Evolutionary conservation across 2,888 invertebrate species (phyloP), one percentile per base, ranked within the genome.

Genomic region (Electrophaes corylata): DNA sequence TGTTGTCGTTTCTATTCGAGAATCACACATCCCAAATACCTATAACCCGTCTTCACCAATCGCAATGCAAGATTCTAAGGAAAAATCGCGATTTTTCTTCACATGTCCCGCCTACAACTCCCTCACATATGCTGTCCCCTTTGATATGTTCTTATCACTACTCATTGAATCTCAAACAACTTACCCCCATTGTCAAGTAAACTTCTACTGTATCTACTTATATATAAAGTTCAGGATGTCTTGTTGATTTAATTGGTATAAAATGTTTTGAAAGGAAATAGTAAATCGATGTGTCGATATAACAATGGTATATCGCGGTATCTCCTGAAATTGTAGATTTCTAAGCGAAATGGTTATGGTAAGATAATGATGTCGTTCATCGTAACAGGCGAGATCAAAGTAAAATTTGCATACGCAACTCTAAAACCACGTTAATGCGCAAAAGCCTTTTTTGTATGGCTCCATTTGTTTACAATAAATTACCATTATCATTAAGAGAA

Each of bases 1-100:
- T 31, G 31, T 18, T 19, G n/a, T 37, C 20, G 19, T 33, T 33
- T 11, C 16, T n/a, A 20, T 29, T 4, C 20, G 12, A 0, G 12
- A 14, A 14, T 6, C 45, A 52, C 40, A 52, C 35, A 52, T 53
- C 23, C 14, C 23, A 47, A 37, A 48, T 55, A 49, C 57, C 29
- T 52, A 48, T 23, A 3, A 29, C 39, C 50, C 41, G 61, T 73
- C 75, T 82, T 76, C 78, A 54, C 86, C 86, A 86, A 86, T 85
- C 75, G 79, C 67, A 78, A 70, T 50, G 48, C 67, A 71, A 73
- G 65, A 57, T 65, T 50, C 37, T 70, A 67, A 63, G 69, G 66
- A 74, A 79, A 83, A 80, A 76, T 77, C 72, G 68, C 71, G 73
- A 79, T 76, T 81, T 84, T 84, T 83, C 72, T 66, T 68, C 69